Percentiles rank a stretch among this genome's conserved stretches.
Conservation (phyloP, 2,888 invertebrate genomes). For the Drosophila eohydei region DNA sequence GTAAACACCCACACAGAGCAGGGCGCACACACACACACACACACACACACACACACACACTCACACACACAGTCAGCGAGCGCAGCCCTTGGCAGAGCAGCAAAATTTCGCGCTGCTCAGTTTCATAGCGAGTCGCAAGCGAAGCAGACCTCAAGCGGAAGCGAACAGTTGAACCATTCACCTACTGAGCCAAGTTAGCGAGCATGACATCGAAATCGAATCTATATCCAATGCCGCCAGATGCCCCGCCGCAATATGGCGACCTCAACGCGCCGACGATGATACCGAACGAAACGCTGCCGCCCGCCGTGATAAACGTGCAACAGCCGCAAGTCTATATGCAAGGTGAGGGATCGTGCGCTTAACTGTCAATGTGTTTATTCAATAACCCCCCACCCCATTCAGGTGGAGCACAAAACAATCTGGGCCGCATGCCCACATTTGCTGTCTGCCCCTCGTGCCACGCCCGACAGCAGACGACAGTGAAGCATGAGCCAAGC, state of each 20-base stretch:
- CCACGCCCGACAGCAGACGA: conserved; percentile 56
- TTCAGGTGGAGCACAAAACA: conserved; percentile 13
- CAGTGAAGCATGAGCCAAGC: conserved; percentile 50
- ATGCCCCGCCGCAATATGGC: conserved; percentile 46
- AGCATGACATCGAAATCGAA: conserved; percentile 50
- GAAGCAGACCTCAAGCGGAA: conserved; percentile 26
- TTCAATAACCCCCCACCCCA: background rate
- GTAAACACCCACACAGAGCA: background rate
- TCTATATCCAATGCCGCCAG: conserved; percentile 32
- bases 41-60: background rate
- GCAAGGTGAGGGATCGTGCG: conserved; percentile 18
- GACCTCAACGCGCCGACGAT: conserved; percentile 37
- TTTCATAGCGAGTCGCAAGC: conserved; percentile 28
- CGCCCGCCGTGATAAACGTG: conserved; percentile 27
- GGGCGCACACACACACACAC: background rate
- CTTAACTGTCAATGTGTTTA: background rate
- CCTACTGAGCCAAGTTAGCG: background rate
- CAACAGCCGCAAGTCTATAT: conserved; percentile 49
- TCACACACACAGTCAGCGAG: background rate
- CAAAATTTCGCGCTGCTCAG: conserved; percentile 21
- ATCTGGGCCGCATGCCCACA: conserved; percentile 51
- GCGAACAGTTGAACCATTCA: background rate
- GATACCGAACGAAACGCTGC: conserved; percentile 30
- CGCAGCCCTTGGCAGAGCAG: background rate
- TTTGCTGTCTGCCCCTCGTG: conserved; percentile 72